Conservation (phyloP, 2,888 invertebrate species). For the Thysanoteuthis rhombus region DNA sequence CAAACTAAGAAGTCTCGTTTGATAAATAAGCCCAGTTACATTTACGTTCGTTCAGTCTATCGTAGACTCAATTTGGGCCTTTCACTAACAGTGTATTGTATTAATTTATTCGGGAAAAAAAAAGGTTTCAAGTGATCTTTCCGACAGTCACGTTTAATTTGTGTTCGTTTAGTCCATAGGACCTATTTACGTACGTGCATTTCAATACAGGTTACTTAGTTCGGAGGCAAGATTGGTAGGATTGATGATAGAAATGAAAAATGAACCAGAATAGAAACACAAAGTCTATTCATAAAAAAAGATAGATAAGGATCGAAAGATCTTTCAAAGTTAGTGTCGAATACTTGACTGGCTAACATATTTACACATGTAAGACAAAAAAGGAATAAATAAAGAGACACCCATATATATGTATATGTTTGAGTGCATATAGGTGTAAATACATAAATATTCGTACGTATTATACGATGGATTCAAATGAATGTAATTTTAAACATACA, state of each 20-base stretch:
- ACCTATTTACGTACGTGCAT: background rate
- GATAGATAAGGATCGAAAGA: background rate
- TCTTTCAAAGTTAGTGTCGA: background rate
- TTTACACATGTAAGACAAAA: background rate
- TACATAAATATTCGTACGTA: background rate
- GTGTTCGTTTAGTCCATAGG: background rate
- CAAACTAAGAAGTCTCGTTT: too few relatives aligned
- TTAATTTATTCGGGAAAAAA: too few relatives aligned
- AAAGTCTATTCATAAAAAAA: background rate
- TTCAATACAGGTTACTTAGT: background rate
- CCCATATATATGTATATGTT: background rate
- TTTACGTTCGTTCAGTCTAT: too few relatives aligned
- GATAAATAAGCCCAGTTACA: too few relatives aligned
- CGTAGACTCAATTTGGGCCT: too few relatives aligned
- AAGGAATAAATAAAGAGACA: background rate
- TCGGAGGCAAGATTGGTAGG: background rate
- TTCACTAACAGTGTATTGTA: too few relatives aligned
- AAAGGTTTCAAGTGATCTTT: background rate
- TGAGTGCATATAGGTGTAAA: background rate
- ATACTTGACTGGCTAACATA: background rate
- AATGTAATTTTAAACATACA: too few relatives aligned
- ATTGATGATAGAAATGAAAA: background rate
- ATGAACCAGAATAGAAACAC: background rate
- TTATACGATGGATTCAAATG: too few relatives aligned
- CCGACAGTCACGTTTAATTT: background rate